Percentiles rank a stretch among this genome's conserved stretches.
Conservation (phyloP, 2,113 vertebrate species). For the Archilochus colubris region DNA sequence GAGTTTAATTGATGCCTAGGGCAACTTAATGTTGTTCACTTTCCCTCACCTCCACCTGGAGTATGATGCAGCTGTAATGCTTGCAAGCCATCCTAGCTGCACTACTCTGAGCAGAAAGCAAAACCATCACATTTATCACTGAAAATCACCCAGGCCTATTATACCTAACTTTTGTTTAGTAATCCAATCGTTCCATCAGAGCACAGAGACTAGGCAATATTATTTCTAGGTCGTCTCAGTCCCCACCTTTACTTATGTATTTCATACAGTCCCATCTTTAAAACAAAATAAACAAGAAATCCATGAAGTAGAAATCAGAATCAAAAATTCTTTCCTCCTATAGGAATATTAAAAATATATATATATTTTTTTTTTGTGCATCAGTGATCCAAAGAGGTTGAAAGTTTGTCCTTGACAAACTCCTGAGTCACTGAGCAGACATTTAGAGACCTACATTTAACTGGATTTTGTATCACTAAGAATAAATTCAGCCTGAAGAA, state of each 20-base stretch:
- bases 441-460: neutral
- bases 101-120: neutral
- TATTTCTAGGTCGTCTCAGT: neutral
- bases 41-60: neutral
- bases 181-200: neutral
- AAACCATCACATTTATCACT: neutral
- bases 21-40: neutral
- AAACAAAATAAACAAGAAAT: neutral
- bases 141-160: neutral
- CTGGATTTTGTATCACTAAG: neutral
- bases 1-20: neutral
- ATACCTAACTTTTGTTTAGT: neutral
- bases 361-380: neutral
- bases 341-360: neutral
- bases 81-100: neutral
- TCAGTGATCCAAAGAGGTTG: neutral
- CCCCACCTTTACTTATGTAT: neutral
- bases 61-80: neutral
- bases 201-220: neutral
- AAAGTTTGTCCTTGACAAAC: neutral
- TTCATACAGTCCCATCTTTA: neutral
- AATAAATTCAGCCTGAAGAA: neutral
- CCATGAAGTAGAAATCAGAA: neutral
- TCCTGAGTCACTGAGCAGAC: neutral
- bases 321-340: neutral